A percentile compares a stretch with the other conserved stretches of the same genome.
Conservation (phyloP, 2,888 invertebrate genomes). For the Epiblema foenella region DNA sequence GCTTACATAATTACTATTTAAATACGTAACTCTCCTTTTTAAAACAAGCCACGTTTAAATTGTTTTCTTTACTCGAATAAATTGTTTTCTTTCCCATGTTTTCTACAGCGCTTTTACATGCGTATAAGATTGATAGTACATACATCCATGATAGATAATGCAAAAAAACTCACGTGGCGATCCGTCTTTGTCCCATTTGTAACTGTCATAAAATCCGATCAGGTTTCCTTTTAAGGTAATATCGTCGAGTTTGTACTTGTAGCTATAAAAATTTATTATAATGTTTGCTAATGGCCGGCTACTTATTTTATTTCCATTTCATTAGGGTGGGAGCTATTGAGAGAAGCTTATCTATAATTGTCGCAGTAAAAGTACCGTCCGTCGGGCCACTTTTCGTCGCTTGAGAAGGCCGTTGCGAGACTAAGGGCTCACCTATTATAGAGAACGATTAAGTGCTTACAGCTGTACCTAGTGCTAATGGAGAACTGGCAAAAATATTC, state of each 20-base stretch:
- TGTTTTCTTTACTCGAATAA: slow-evolving; percentile 17
- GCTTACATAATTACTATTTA: slow-evolving; percentile 33
- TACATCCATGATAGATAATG: slow-evolving; percentile 8
- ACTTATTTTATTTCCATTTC: slow-evolving; percentile 35
- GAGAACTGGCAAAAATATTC: background rate
- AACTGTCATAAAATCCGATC: slow-evolving; percentile 50
- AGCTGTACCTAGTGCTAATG: slow-evolving; percentile 19
- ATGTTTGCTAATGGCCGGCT: slow-evolving; percentile 44
- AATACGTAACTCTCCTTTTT: slow-evolving; percentile 27
- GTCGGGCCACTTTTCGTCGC: background rate
- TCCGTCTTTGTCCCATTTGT: slow-evolving; percentile 29
- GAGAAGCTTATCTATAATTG: slow-evolving; percentile 18
- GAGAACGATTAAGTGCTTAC: slow-evolving; percentile 7
- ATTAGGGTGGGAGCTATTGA: slow-evolving; percentile 8
- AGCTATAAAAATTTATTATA: slow-evolving; percentile 49
- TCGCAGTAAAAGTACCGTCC: slow-evolving; percentile 15
- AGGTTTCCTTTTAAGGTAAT: slow-evolving; percentile 54
- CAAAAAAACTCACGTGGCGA: slow-evolving; percentile 13
- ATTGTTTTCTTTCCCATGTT: background rate
- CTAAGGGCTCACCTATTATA: slow-evolving; percentile 6
- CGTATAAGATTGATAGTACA: slow-evolving; percentile 10
- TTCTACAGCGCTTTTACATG: slow-evolving; percentile 17
- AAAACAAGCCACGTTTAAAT: slow-evolving; percentile 12
- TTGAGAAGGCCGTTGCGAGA: background rate
- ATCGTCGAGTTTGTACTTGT: slow-evolving; percentile 41